Percentiles rank a stretch among this genome's conserved stretches.
These are phyloP conservation scores for Chaetura pelagica DNA, from an alignment of 2,113 vertebrate genomes.

Conservation along the genomic window DNA sequence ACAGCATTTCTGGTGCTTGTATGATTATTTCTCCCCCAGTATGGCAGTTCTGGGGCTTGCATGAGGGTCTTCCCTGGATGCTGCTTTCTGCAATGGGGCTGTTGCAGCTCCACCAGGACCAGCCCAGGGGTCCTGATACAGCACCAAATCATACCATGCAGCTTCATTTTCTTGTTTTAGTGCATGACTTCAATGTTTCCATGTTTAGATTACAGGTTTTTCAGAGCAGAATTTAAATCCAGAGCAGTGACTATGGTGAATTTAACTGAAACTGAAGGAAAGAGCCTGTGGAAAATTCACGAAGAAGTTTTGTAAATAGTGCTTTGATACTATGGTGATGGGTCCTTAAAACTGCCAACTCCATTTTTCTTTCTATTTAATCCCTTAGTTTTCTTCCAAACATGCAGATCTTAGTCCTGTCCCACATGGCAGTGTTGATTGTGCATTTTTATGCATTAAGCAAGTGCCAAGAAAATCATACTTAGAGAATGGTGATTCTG, in stretches of 20 bases:
- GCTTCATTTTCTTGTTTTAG: constrained; percentile 24
- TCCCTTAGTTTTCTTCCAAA: constrained; percentile 33
- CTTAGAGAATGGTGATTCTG: background rate
- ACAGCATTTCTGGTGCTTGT: background rate
- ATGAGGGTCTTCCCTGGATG: background rate
- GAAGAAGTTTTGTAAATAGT: constrained; percentile 51
- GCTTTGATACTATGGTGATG: constrained; percentile 39
- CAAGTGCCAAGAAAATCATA: background rate
- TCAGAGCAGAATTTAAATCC: constrained; percentile 22
- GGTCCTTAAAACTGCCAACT: background rate
- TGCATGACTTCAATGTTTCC: background rate
- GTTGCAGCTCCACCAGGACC: background rate
- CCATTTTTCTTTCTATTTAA: constrained; percentile 3
- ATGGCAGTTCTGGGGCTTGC: background rate
- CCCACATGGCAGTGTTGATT: background rate
- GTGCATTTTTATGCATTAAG: background rate
- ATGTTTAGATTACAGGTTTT: constrained; percentile 48
- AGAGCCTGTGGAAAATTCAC: constrained; percentile 15
- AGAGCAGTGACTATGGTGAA: background rate
- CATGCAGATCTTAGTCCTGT: background rate
- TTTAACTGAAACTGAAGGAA: constrained; percentile 47
- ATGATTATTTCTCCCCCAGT: background rate
- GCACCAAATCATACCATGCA: background rate
- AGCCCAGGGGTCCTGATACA: background rate
- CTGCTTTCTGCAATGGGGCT: background rate